These are phyloP conservation scores for Archivesica marissinica DNA, from an alignment of 1,140 invertebrate genomes.

Conservation along the genomic window DNA sequence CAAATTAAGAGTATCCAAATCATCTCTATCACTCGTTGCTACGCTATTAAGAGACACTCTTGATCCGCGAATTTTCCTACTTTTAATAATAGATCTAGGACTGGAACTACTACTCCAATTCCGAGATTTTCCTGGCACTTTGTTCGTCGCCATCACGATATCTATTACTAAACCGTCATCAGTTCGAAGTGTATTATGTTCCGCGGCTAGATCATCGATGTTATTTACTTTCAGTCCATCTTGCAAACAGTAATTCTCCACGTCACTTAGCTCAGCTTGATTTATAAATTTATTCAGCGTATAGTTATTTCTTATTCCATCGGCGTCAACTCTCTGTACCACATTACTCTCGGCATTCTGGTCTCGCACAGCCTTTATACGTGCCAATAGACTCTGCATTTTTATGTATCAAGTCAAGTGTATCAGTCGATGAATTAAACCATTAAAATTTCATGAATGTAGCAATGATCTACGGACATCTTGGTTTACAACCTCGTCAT, in stretches of 20 bases:
- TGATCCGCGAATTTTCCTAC: not conserved
- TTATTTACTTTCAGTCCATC: conserved; percentile 5
- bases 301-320: not conserved
- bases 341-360: not conserved
- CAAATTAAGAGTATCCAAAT: conserved; percentile 16
- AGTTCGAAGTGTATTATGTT: not conserved
- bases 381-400: conserved; percentile 47
- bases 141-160: conserved; percentile 24
- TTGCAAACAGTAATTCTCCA: not conserved
- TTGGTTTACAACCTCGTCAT: conserved; percentile 9
- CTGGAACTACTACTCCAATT: not conserved
- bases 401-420: conserved; percentile 38
- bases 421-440: conserved; percentile 37
- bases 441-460: conserved; percentile 33
- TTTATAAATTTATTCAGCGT: conserved; percentile 23
- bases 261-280: not conserved
- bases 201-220: not conserved
- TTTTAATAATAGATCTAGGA: not conserved
- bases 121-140: not conserved
- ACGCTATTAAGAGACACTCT: conserved; percentile 31
- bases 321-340: not conserved
- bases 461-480: not conserved
- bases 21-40: conserved; percentile 36
- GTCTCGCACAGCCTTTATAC: conserved; percentile 10
- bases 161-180: conserved; percentile 38